These are phyloP conservation scores for Chiloscyllium plagiosum DNA, from an alignment of 2,113 vertebrate genomes.

Conservation along the genomic window DNA sequence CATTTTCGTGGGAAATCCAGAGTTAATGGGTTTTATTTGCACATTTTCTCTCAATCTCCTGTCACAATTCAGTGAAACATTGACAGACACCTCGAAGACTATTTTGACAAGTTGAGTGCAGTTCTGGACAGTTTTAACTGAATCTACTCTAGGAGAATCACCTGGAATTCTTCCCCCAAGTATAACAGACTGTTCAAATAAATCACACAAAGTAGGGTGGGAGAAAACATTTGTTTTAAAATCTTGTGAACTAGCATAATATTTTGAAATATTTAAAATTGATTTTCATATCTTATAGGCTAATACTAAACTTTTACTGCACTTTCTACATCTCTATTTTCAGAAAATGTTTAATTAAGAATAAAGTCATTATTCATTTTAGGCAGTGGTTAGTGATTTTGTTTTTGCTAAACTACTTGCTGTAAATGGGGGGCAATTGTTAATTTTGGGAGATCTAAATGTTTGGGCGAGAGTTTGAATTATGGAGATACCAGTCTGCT, in stretches of 20 bases:
- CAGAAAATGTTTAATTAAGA: neutral
- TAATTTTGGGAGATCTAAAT: neutral
- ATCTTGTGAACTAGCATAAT: neutral
- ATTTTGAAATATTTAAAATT: too few relatives aligned
- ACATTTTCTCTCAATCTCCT: neutral
- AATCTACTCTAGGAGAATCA: too few relatives aligned
- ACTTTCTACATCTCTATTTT: neutral
- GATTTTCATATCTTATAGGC: neutral
- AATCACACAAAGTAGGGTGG: neutral
- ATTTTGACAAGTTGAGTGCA: neutral
- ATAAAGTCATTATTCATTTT: neutral
- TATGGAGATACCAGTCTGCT: neutral
- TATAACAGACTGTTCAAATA: too few relatives aligned
- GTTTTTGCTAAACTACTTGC: neutral
- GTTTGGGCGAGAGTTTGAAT: neutral
- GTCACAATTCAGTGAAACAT: neutral
- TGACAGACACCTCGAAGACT: too few relatives aligned
- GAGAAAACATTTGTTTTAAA: neutral
- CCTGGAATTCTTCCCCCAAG: neutral
- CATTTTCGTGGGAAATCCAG: neutral
- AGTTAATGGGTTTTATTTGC: too few relatives aligned
- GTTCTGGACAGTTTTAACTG: neutral
- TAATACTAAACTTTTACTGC: neutral
- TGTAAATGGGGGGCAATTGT: neutral
- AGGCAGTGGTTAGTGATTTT: neutral